Percentiles rank a stretch among this genome's conserved stretches.
Evolutionary conservation across 2,113 vertebrate species (phyloP).

Genomic region (Lamprotornis superbus): DNA sequence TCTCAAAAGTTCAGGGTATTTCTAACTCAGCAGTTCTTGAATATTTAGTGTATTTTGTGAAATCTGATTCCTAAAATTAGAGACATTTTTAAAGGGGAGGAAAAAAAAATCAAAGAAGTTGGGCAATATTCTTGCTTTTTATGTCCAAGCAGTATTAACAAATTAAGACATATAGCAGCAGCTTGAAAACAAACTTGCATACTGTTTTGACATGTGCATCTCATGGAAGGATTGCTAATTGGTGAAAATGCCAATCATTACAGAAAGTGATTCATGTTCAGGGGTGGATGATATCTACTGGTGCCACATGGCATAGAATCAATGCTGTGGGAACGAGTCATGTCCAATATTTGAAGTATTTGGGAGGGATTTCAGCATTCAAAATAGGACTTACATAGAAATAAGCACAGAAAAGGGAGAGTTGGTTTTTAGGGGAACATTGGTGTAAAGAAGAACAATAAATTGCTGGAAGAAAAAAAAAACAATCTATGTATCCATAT

Average conservation of each 20-base stretch:
- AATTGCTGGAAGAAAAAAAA: background rate
- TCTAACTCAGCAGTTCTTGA: background rate
- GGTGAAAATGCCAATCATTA: constrained; percentile 21
- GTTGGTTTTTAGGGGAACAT: background rate
- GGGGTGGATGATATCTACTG: background rate
- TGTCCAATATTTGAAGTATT: background rate
- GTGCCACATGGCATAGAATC: background rate
- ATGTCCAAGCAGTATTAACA: background rate
- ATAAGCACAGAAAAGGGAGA: background rate
- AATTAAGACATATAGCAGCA: background rate
- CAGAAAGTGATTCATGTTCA: background rate
- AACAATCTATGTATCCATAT: fast-evolving
- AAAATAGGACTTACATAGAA: background rate
- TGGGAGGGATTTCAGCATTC: background rate
- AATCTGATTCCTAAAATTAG: background rate
- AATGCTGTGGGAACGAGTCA: background rate
- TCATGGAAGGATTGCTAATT: constrained; percentile 24
- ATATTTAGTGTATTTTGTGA: background rate
- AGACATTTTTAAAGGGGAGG: background rate
- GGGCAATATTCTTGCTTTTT: background rate
- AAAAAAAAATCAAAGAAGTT: background rate
- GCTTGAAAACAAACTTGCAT: background rate
- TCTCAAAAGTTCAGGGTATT: background rate
- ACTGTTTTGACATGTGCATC: constrained; percentile 25
- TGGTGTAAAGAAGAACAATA: background rate